Conservation (phyloP, 1,140 invertebrate genomes). For the Protaetia brevitarsis region DNA sequence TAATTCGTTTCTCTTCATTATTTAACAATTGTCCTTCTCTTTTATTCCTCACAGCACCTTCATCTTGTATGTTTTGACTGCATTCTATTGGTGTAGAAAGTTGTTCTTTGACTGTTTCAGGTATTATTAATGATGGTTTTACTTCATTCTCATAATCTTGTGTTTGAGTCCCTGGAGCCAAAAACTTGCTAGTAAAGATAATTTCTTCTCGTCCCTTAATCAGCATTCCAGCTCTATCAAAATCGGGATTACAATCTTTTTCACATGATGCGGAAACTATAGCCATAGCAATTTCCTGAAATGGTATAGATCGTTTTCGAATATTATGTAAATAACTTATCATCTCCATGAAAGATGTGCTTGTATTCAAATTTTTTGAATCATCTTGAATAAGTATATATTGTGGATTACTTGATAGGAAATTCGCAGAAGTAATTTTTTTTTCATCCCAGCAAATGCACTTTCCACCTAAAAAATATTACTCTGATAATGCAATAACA, state of each 20-base stretch:
- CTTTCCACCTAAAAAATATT: conserved; percentile 30
- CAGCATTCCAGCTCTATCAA: conserved; percentile 29
- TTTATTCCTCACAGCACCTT: not conserved
- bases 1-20: not conserved
- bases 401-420: conserved; percentile 25
- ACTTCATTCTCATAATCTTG: not conserved
- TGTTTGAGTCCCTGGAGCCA: conserved; percentile 22
- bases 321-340: conserved; percentile 30
- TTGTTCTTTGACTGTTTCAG: not conserved
- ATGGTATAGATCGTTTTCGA: conserved; percentile 47
- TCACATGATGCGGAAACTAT: conserved; percentile 50
- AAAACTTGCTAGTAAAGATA: not conserved
- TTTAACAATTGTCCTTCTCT: not conserved
- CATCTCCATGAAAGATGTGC: conserved; percentile 24
- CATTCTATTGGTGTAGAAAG: not conserved
- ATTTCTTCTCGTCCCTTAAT: conserved; percentile 22
- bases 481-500: too few species aligned
- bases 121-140: not conserved
- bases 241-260: conserved; percentile 52
- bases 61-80: not conserved
- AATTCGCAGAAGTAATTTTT: conserved; percentile 23
- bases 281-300: conserved; percentile 53
- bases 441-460: conserved; percentile 31
- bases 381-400: conserved; percentile 31
- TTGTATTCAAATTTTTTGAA: not conserved